A percentile compares a stretch with the other conserved stretches of the same genome.
phyloP scores from a whole-genome alignment of 2,888 invertebrate genomes.

The Atherix ibis region DNA sequence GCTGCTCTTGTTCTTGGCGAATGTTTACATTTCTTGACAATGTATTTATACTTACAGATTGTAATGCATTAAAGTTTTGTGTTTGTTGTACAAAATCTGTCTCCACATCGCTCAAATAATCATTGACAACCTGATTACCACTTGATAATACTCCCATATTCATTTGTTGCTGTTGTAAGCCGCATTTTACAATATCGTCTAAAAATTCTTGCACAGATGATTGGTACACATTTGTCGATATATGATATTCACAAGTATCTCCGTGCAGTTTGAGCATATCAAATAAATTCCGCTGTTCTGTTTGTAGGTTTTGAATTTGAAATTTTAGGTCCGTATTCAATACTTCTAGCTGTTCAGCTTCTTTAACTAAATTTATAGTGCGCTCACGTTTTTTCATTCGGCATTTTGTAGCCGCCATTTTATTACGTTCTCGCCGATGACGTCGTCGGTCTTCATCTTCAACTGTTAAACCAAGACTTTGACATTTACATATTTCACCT shows the following conservation, averaged over 20 bases:
- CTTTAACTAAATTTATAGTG: conserved; percentile 69
- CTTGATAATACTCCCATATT: too few species aligned
- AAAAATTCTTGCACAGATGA: too few species aligned
- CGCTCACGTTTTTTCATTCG: conserved; percentile 84
- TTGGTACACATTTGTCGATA: too few species aligned
- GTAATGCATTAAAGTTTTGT: too few species aligned
- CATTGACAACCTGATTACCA: too few species aligned
- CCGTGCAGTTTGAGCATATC: conserved; percentile 65
- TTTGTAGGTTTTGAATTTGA: conserved; percentile 68
- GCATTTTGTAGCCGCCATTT: conserved; percentile 89
- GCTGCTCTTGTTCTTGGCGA: too few species aligned
- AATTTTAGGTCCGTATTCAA: conserved; percentile 72
- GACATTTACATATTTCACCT: conserved; percentile 35
- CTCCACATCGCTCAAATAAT: too few species aligned
- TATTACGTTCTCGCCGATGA: conserved; percentile 76
- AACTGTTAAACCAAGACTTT: conserved; percentile 53
- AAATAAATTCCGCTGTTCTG: conserved; percentile 57
- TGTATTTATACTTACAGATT: too few species aligned
- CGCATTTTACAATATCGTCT: too few species aligned
- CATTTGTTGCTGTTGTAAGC: too few species aligned
- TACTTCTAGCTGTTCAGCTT: conserved; percentile 70
- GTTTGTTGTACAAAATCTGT: too few species aligned
- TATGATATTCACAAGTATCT: conserved; percentile 56
- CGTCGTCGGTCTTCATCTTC: conserved; percentile 82
- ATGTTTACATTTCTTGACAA: too few species aligned